Base-by-base conservation (phyloP, 2,888 invertebrate species). In the Drosophila lacicola region DNA sequence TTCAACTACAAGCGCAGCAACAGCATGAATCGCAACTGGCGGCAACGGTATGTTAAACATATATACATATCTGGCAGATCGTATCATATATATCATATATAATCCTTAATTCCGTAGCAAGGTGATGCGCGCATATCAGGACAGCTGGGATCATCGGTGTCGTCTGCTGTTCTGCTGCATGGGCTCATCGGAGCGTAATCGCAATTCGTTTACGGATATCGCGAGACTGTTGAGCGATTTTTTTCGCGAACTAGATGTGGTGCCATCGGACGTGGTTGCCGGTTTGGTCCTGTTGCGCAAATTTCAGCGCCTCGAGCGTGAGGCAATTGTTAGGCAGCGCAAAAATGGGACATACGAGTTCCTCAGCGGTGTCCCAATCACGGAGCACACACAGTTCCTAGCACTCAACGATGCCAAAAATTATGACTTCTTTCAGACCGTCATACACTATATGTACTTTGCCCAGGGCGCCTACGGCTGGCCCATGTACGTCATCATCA, bases 381-480 rank as follows among this genome's bases (percentile, higher is more conserved):
- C 96, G 25, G 95, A 97, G 41, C 93, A 95, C 69, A 97, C 97
- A 29, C 95, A 95, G 92, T 97, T 97, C 93, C 93, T 97, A 78
- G 95, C 96, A 68, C 93, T 97, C 82, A 95, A 96, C 89, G 95
- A 96, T 92, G 95, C 95, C 64, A 93, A 93, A 80, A 95, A 96
- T 90, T 93, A 95, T 90, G 95, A 94, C 77, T 94, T 95, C 83
- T 96, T 96, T 91, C 93, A 93, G 89, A 94, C 94, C 65, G 95
- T 96, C 76, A 95, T 97, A 79, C 96, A 97, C 92, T 97, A 95
- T 90, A 96, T 97, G 95, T 95, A 96, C 89, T 97, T 95, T 91
- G 97, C 97, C 42, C 94, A 97, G 65, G 96, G 96, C 39, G 97
- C 97, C 55, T 97, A 97, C 91, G 97, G 97, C 53, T 97, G 97